These are phyloP conservation scores for Stigmatopora argus DNA, from an alignment of 2,113 vertebrate genomes.

Conservation along the genomic window DNA sequence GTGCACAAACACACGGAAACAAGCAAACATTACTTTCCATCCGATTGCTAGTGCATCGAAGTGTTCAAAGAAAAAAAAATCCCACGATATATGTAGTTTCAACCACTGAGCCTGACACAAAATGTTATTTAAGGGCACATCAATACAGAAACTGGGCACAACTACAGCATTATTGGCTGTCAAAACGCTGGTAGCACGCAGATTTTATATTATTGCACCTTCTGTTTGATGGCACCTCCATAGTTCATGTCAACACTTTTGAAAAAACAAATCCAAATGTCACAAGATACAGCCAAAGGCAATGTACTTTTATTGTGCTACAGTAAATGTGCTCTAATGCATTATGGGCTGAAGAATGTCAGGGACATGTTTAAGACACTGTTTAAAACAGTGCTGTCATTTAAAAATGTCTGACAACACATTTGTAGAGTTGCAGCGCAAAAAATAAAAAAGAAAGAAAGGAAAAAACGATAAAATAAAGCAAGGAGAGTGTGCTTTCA, in stretches of 20 bases:
- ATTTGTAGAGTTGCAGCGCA: background rate
- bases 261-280: no score
- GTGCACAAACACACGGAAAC: slow-evolving; percentile 44
- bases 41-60: slow-evolving; percentile 6
- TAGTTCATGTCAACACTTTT: no score
- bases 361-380: no score
- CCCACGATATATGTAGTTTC: background rate
- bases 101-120: background rate
- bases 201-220: no score
- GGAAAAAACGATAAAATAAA: background rate
- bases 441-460: background rate
- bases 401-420: no score
- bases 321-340: no score
- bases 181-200: no score
- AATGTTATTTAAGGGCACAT: slow-evolving; percentile 15
- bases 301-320: no score
- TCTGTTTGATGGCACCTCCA: no score
- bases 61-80: background rate
- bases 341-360: no score
- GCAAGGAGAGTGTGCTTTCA: background rate
- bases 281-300: no score
- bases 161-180: background rate
- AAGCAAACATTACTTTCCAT: slow-evolving; percentile 38
- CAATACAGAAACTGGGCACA: background rate
- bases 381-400: no score